These are phyloP conservation scores for Papilio polytes DNA, from an alignment of 1,140 invertebrate genomes.

Conservation along the genomic window DNA sequence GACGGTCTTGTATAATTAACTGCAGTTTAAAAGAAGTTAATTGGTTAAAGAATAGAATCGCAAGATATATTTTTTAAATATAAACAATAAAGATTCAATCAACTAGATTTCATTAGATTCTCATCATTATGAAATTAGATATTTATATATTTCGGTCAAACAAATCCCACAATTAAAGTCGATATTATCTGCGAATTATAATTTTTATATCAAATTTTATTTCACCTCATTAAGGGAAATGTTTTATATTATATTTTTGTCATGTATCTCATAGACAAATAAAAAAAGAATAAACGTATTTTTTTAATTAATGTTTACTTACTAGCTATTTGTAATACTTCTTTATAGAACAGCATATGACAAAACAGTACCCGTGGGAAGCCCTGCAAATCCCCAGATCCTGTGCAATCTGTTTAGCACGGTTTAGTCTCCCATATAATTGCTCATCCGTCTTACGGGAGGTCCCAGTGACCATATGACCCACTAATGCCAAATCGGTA, in stretches of 20 bases:
- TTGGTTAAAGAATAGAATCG: too few species aligned
- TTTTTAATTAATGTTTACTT: too few species aligned
- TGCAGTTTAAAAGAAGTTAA: too few species aligned
- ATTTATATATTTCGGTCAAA: not conserved
- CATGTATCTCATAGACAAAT: not conserved
- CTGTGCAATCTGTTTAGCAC: slow-evolving; percentile 43
- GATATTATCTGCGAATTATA: not conserved
- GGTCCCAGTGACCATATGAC: slow-evolving; percentile 65
- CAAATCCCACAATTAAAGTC: not conserved
- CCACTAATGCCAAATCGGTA: slow-evolving; percentile 40
- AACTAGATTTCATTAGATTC: not conserved
- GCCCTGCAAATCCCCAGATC: slow-evolving; percentile 1
- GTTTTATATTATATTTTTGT: not conserved
- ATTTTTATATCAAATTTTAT: slow-evolving; percentile 1
- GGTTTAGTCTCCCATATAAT: slow-evolving; percentile 65
- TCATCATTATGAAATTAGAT: not conserved
- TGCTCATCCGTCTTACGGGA: slow-evolving; percentile 53
- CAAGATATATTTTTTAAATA: too few species aligned
- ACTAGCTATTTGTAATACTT: not conserved
- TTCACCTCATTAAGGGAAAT: not conserved
- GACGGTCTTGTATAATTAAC: too few species aligned
- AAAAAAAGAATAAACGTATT: not conserved
- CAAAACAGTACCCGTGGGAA: slow-evolving; percentile 32
- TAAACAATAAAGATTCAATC: not conserved
- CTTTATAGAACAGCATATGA: not conserved